Conservation (phyloP, 2,113 vertebrate genomes). For the Equus przewalskii region DNA sequence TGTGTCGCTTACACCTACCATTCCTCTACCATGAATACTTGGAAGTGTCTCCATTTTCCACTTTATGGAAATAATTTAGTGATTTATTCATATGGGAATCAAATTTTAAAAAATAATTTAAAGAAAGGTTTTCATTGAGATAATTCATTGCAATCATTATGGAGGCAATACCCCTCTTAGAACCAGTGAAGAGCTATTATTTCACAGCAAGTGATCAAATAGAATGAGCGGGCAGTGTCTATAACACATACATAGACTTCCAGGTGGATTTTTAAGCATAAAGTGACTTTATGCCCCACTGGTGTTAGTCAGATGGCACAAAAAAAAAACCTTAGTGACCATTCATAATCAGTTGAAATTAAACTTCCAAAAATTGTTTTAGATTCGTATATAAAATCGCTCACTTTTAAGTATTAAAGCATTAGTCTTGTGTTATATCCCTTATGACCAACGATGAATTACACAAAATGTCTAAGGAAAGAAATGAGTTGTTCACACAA, state of each 20-base stretch:
- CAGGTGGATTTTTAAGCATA: not conserved
- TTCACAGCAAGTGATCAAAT: constrained; percentile 13
- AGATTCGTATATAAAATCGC: not conserved
- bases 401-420: not conserved
- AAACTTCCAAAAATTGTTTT: not conserved
- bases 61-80: not conserved
- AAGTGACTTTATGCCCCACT: not conserved
- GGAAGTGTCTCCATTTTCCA: not conserved
- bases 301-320: not conserved
- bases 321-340: not conserved
- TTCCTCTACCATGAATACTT: not conserved
- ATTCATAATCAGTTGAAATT: not conserved
- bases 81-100: constrained; percentile 7
- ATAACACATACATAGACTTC: not conserved
- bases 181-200: not conserved
- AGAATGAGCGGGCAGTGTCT: not conserved
- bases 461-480: not conserved
- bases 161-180: not conserved
- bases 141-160: not conserved
- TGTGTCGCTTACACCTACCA: not conserved
- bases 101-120: not conserved
- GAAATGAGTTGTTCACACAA: not conserved
- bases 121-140: not conserved
- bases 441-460: not conserved
- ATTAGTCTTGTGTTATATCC: not conserved